A percentile compares a stretch with the other conserved stretches of the same genome.
phyloP scores from a whole-genome alignment of 2,113 vertebrate genomes.

The Cervus canadensis region DNA sequence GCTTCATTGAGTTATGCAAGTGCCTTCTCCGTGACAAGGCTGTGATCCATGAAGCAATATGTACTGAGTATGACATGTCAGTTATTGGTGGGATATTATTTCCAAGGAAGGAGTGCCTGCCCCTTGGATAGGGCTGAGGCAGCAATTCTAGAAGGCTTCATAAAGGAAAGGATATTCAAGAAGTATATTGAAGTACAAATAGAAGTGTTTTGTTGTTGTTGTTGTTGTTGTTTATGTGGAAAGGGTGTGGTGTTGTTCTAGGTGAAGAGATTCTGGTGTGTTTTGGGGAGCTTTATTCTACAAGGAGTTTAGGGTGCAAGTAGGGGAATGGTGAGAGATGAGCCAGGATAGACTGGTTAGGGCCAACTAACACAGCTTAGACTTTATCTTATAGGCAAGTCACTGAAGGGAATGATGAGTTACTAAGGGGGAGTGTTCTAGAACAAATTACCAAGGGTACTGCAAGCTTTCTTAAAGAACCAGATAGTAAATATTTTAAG shows the following conservation, averaged over 20 bases:
- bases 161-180: background rate
- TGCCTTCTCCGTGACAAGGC: background rate
- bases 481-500: background rate
- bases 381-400: background rate
- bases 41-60: background rate
- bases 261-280: background rate
- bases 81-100: background rate
- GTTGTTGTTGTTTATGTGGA: background rate
- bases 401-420: background rate
- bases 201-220: background rate
- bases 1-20: background rate
- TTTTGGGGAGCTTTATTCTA: background rate
- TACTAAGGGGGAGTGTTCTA: background rate
- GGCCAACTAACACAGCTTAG: background rate
- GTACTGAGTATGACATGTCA: background rate
- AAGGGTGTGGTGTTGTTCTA: background rate
- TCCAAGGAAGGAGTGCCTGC: background rate
- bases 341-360: background rate
- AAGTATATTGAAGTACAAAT: background rate
- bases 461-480: background rate
- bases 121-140: background rate
- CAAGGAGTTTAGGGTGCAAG: background rate
- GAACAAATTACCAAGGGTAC: background rate
- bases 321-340: background rate
- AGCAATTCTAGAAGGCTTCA: background rate